These are phyloP conservation scores for Patiria miniata DNA, from an alignment of 35 echinoderm and acorn worm genomes.

Conservation along the genomic window DNA sequence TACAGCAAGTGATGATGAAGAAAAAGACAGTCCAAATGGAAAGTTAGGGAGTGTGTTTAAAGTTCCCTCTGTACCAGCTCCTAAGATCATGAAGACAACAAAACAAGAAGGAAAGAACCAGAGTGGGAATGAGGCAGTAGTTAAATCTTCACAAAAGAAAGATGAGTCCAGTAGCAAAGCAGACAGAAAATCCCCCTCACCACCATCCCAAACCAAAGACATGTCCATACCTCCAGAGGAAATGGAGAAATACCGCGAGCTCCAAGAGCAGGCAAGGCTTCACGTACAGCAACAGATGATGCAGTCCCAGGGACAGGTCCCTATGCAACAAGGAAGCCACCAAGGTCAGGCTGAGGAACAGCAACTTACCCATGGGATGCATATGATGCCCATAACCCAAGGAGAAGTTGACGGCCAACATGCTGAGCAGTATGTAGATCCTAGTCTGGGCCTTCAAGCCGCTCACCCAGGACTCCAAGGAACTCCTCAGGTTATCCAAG, in stretches of 20 bases:
- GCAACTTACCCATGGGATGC: conserved; percentile 8
- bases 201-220: not conserved
- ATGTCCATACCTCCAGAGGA: conserved; percentile 76
- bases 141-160: conserved; percentile 22
- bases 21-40: conserved; percentile 2
- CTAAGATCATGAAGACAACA: conserved; percentile 1
- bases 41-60: conserved; percentile 52
- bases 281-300: conserved; percentile 91
- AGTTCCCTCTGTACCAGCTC: conserved; percentile 44
- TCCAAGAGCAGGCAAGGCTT: conserved; percentile 78
- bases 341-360: conserved; percentile 23
- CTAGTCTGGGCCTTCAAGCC: not conserved
- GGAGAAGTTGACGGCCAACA: conserved; percentile 4
- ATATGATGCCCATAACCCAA: not conserved
- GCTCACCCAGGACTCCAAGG: not conserved
- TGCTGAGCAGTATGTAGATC: not conserved
- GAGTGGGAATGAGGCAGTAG: conserved; percentile 12
- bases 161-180: conserved; percentile 25
- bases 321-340: conserved; percentile 29
- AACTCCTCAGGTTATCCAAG: conserved; percentile 13
- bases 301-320: conserved; percentile 68
- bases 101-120: not conserved
- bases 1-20: conserved; percentile 5
- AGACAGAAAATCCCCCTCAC: conserved; percentile 18
- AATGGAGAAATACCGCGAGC: conserved; percentile 83